Evolutionary conservation across 2,113 vertebrate genomes (phyloP).

Genomic region (Channa maculata): DNA sequence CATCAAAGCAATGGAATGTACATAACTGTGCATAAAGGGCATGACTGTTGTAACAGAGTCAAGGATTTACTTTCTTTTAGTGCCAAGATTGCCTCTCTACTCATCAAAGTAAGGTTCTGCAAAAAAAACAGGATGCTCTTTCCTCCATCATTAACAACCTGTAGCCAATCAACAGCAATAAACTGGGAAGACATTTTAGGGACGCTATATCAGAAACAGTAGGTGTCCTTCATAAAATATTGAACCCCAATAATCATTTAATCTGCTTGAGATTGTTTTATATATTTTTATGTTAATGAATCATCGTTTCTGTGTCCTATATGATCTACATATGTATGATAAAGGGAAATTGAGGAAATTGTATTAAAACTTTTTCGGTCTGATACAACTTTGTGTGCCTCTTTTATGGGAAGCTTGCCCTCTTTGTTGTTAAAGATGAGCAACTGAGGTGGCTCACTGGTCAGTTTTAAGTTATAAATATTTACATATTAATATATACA

Average conservation of each 20-base stretch:
- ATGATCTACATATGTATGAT: slow-evolving; percentile 44
- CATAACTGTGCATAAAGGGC: background rate
- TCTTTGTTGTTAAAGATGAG: background rate
- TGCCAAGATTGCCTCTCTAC: slow-evolving; percentile 10
- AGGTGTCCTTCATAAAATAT: slow-evolving; percentile 17
- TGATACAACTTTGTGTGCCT: slow-evolving; percentile 33
- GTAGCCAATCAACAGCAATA: background rate
- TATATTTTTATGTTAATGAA: slow-evolving; percentile 46
- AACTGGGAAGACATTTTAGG: slow-evolving; percentile 1
- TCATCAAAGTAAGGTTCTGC: background rate
- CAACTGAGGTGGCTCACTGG: no score
- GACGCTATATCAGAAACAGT: slow-evolving; percentile 14
- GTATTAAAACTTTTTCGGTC: slow-evolving; percentile 69
- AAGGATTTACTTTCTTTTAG: slow-evolving; percentile 5
- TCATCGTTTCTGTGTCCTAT: slow-evolving; percentile 40
- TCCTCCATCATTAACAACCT: no score
- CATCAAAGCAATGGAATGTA: slow-evolving; percentile 29
- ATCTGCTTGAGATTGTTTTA: slow-evolving; percentile 23
- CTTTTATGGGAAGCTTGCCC: background rate
- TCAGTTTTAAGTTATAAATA: background rate
- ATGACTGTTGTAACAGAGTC: slow-evolving; percentile 13
- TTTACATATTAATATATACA: no score
- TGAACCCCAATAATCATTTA: slow-evolving; percentile 15
- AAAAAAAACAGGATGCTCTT: background rate
- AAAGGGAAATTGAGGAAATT: slow-evolving; percentile 63